These are phyloP conservation scores for Penaeus monodon DNA, from an alignment of 2,888 invertebrate species.

Conservation along the genomic window DNA sequence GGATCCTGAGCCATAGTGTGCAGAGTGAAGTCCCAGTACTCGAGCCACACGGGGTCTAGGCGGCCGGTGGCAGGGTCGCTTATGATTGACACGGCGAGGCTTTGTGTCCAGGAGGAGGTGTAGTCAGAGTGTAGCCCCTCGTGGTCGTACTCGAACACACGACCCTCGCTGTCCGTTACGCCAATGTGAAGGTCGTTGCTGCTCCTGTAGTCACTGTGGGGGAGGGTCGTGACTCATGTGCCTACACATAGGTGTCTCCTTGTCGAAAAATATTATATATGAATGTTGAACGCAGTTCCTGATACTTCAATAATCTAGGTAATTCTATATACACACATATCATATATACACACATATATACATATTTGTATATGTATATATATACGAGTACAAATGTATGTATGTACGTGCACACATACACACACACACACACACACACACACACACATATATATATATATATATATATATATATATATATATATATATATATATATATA, in stretches of 20 bases:
- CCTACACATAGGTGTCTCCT: too few species aligned
- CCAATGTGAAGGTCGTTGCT: slow-evolving; percentile 91
- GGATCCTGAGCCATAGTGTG: slow-evolving; percentile 47
- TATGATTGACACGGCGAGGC: slow-evolving; percentile 68
- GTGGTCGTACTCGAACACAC: slow-evolving; percentile 87
- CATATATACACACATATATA: too few species aligned
- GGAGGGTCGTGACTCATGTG: background rate
- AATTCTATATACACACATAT: too few species aligned
- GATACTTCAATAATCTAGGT: too few species aligned
- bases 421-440: too few species aligned
- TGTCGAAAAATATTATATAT: too few species aligned
- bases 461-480: background rate
- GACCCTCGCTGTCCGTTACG: slow-evolving; percentile 84
- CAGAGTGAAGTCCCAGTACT: slow-evolving; percentile 80
- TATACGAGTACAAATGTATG: too few species aligned
- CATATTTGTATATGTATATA: too few species aligned
- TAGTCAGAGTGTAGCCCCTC: slow-evolving; percentile 76
- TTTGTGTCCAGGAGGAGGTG: slow-evolving; percentile 72
- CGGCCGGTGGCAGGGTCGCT: slow-evolving; percentile 21
- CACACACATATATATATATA: background rate
- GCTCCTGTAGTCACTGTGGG: slow-evolving; percentile 83
- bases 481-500: too few species aligned
- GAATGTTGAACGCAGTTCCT: too few species aligned
- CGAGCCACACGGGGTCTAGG: slow-evolving; percentile 71
- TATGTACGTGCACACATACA: too few species aligned